Evolutionary conservation across 2,797 vertebrate species (phyloP).

Genomic region (Enteromius argenteus): DNA sequence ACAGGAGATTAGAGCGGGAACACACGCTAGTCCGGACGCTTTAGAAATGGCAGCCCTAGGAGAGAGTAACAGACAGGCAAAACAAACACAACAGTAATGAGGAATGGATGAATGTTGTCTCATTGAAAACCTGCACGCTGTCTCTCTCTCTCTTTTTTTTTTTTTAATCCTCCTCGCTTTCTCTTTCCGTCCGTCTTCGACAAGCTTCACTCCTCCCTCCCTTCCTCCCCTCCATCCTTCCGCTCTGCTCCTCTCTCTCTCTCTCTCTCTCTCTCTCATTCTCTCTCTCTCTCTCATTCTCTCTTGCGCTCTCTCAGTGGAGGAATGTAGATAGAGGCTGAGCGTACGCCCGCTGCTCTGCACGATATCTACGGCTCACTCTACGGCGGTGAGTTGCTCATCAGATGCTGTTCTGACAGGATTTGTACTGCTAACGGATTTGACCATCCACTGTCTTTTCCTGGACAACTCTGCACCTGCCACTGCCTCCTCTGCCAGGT

Average conservation of each 20-base stretch:
- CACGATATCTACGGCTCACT: conserved; percentile 71
- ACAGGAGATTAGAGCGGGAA: conserved; percentile 40
- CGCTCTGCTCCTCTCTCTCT: conserved; percentile 55
- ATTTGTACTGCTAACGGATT: conserved; percentile 47
- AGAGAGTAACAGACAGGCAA: conserved; percentile 23
- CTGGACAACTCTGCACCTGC: conserved; percentile 55
- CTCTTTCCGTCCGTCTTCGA: conserved; percentile 41
- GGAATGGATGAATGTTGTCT: conserved; percentile 37
- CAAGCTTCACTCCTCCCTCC: conserved; percentile 50
- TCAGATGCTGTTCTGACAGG: conserved; percentile 69
- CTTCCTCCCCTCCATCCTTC: conserved; percentile 29
- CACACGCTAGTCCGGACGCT: conserved; percentile 31
- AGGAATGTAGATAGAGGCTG: conserved; percentile 72
- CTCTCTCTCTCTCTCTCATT: conserved; percentile 50
- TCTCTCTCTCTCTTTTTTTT: neutral
- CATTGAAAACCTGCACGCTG: conserved; percentile 32
- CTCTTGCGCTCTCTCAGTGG: conserved; percentile 61
- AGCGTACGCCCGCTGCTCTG: conserved; percentile 54
- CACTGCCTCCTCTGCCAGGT: conserved; percentile 60
- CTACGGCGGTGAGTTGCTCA: conserved; percentile 68
- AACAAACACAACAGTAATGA: conserved; percentile 27
- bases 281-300: conserved; percentile 53
- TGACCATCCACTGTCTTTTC: conserved; percentile 24
- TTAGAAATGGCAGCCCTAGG: conserved; percentile 36
- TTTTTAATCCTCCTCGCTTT: conserved; percentile 21